These are phyloP conservation scores for Acinonyx jubatus DNA, from an alignment of 2,113 vertebrate genomes.

Conservation along the genomic window DNA sequence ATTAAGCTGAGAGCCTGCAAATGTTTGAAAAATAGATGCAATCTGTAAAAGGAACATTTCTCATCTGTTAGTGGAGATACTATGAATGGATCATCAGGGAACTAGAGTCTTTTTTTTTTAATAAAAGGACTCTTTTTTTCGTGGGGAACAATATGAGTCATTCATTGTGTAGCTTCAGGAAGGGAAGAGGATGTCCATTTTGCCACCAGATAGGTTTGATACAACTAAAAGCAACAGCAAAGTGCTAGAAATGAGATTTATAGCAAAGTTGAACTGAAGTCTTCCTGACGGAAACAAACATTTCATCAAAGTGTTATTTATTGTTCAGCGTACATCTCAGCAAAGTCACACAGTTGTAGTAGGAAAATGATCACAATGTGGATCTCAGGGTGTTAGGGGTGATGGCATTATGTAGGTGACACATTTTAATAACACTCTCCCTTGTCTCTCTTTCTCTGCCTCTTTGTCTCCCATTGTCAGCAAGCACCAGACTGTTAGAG, in stretches of 20 bases:
- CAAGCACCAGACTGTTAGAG: background rate
- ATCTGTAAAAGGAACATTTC: background rate
- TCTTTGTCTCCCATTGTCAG: background rate
- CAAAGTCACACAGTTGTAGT: background rate
- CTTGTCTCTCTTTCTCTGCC: background rate
- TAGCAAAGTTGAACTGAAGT: conserved; percentile 70
- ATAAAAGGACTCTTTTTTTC: conserved; percentile 42
- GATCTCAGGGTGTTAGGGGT: background rate
- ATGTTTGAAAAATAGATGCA: background rate
- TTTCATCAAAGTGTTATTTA: conserved; percentile 79
- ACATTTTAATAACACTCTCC: background rate
- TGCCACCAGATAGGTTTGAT: conserved; percentile 80
- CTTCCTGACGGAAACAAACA: conserved; percentile 69
- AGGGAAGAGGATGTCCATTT: conserved; percentile 71
- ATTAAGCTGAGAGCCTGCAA: background rate
- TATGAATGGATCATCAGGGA: background rate
- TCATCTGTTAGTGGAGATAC: background rate
- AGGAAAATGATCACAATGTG: background rate
- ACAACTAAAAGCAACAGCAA: conserved; percentile 64
- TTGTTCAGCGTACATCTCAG: background rate
- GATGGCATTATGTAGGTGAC: background rate
- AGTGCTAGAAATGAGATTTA: conserved; percentile 80
- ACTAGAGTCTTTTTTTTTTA: conserved; percentile 15
- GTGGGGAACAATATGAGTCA: conserved; percentile 32
- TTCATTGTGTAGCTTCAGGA: conserved; percentile 55